A percentile compares a stretch with the other conserved stretches of the same genome.
Evolutionary conservation across 2,797 vertebrate genomes (phyloP).

Genomic region (Dipus sagitta): DNA sequence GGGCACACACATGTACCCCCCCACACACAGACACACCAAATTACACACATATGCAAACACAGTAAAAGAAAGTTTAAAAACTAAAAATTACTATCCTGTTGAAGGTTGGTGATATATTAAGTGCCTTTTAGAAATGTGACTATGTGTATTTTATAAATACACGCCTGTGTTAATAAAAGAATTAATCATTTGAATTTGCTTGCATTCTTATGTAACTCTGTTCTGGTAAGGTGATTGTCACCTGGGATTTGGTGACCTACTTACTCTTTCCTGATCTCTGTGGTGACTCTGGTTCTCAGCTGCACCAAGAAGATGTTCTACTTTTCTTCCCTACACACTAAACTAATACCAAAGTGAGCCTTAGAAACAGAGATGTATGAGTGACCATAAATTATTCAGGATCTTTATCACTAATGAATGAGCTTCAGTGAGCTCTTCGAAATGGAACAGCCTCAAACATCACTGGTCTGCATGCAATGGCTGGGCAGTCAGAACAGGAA

Average conservation of each 20-base stretch:
- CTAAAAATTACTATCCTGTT: not conserved
- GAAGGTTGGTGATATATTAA: constrained; percentile 19
- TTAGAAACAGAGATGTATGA: constrained; percentile 84
- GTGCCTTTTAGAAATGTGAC: constrained; percentile 9
- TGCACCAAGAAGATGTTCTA: constrained; percentile 70
- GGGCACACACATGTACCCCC: too few species aligned
- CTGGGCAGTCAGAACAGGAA: constrained; percentile 17
- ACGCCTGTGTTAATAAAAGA: constrained; percentile 42
- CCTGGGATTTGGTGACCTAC: not conserved
- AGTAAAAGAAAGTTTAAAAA: too few species aligned
- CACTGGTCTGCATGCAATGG: constrained; percentile 49
- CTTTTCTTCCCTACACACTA: constrained; percentile 56
- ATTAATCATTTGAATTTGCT: constrained; percentile 14
- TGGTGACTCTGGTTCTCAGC: constrained; percentile 78
- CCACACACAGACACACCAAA: too few species aligned
- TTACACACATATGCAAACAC: too few species aligned
- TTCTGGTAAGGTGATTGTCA: not conserved
- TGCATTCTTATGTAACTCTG: not conserved
- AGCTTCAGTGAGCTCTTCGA: constrained; percentile 72
- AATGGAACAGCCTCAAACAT: constrained; percentile 61
- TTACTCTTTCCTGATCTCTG: constrained; percentile 71
- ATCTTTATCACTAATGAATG: constrained; percentile 88
- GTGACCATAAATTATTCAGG: constrained; percentile 88
- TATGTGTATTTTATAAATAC: not conserved
- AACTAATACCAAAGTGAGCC: constrained; percentile 63